Evolutionary conservation across 2,797 vertebrate species (phyloP), one percentile per base, ranked within the genome.

Genomic region (Nasua narica): DNA sequence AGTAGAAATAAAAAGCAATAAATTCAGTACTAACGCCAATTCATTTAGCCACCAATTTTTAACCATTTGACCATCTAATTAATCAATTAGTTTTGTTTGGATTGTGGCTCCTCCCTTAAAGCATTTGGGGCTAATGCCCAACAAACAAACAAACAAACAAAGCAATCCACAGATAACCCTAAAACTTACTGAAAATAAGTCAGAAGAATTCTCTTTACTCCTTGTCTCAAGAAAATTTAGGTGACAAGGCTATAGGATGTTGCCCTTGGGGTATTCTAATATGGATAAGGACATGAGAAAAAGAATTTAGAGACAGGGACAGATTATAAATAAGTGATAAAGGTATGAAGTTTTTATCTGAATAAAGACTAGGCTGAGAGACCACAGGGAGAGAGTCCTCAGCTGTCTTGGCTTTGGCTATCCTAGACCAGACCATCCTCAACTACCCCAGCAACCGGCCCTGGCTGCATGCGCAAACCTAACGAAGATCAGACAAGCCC

Each of bases 21-120:
- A 93, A 96, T 90, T 94, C 74, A 95, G 90, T 95, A 96, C 93
- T 97, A 96, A 97, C 95, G 93, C 82, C 91, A 96, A 95, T 97
- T 91, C 85, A 87, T 90, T 96, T 89, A 94, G 21, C 60, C 87
- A 90, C 92, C 91, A 96, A 93, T 96, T 95, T 97, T 97, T 96
- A 97, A 97, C 94, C 94, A 97, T 91, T 85, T 87, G 89, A 83
- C 91, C 60, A 92, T 91, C 79, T 92, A 65, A 94, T 95, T 95
- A 87, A 95, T 96, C 95, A 96, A 95, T 96, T 96, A 86, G 92
- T 94, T 96, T 89, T 96, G 91, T 95, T 96, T 96, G 76, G 94
- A 93, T n/a, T 29, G 25, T 87, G 79, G 86, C 54, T 98, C 91
- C 81, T 98, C 97, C 96, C 96, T 94, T 95, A 91, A 95, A 87